phyloP scores from a whole-genome alignment of 2,888 invertebrate species.

The Endotricha flammealis region DNA sequence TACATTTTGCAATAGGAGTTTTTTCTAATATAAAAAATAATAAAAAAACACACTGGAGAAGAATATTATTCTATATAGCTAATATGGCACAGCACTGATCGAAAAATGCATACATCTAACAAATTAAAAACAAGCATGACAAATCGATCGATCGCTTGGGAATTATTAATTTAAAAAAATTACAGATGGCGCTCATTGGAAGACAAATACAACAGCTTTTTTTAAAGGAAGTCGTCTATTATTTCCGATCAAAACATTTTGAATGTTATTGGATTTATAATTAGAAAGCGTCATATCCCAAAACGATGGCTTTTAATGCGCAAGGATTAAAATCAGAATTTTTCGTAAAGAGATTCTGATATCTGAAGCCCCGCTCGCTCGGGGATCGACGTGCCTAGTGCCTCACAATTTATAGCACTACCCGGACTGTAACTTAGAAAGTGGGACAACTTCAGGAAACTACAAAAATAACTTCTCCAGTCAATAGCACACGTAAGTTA shows the following conservation, averaged over 20 bases:
- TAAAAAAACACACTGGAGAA: no score
- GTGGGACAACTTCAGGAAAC: conserved; percentile 36
- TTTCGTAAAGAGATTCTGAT: conserved; percentile 43
- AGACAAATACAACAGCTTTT: no score
- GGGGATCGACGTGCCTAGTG: conserved; percentile 30
- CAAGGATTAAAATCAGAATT: conserved; percentile 46
- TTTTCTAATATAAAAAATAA: no score
- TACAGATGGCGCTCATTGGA: no score
- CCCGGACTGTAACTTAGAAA: conserved; percentile 37
- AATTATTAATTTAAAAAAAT: no score
- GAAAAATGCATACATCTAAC: no score
- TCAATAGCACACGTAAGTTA: conserved; percentile 7
- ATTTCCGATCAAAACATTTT: conserved; percentile 32
- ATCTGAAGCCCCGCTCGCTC: conserved; percentile 14
- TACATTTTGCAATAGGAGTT: no score
- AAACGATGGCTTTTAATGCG: conserved; percentile 40
- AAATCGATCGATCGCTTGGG: no score
- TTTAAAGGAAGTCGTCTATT: conserved; percentile 18
- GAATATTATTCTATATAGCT: no score
- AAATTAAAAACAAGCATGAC: no score
- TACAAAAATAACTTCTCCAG: conserved; percentile 28
- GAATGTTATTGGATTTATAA: conserved; percentile 48
- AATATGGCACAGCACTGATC: no score
- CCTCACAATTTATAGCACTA: conserved; percentile 39
- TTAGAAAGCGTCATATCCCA: conserved; percentile 47